phyloP scores from a whole-genome alignment of 1,140 invertebrate species.

The Diabrotica undecimpunctata region DNA sequence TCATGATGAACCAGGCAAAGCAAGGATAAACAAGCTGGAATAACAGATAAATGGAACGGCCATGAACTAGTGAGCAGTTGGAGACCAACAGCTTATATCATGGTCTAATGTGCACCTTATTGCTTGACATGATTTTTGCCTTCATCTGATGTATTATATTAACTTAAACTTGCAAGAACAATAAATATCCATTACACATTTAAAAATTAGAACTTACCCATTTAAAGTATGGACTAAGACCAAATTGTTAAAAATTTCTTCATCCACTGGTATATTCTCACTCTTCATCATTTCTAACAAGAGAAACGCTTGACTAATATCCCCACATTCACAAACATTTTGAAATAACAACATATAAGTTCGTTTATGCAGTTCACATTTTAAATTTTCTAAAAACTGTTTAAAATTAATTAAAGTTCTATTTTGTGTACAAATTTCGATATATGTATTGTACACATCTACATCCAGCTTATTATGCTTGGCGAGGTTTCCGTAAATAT shows the following conservation, averaged over 20 bases:
- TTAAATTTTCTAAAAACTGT: slow-evolving; percentile 31
- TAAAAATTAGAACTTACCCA: slow-evolving; percentile 41
- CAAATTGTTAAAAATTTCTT: slow-evolving; percentile 57
- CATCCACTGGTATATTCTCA: slow-evolving; percentile 52
- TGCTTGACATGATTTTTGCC: no score
- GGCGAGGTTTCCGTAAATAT: slow-evolving; percentile 13
- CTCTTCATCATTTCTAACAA: slow-evolving; percentile 60
- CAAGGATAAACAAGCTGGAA: no score
- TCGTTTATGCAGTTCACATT: slow-evolving; percentile 46
- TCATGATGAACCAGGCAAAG: no score
- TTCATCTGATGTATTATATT: no score
- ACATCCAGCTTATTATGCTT: slow-evolving; percentile 19
- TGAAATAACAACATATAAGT: slow-evolving; percentile 53
- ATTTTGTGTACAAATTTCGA: slow-evolving; percentile 41
- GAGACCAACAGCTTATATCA: no score
- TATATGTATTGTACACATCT: slow-evolving; percentile 36
- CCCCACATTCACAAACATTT: slow-evolving; percentile 54
- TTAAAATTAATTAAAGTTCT: slow-evolving; percentile 28
- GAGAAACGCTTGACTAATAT: slow-evolving; percentile 56
- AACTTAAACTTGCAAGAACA: no score
- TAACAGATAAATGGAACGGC: no score
- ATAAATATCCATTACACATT: background rate
- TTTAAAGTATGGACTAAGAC: slow-evolving; percentile 56
- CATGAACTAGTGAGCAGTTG: no score
- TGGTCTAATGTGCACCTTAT: no score